These are phyloP conservation scores for Pipra filicauda DNA, from an alignment of 2,113 vertebrate species.

Conservation along the genomic window DNA sequence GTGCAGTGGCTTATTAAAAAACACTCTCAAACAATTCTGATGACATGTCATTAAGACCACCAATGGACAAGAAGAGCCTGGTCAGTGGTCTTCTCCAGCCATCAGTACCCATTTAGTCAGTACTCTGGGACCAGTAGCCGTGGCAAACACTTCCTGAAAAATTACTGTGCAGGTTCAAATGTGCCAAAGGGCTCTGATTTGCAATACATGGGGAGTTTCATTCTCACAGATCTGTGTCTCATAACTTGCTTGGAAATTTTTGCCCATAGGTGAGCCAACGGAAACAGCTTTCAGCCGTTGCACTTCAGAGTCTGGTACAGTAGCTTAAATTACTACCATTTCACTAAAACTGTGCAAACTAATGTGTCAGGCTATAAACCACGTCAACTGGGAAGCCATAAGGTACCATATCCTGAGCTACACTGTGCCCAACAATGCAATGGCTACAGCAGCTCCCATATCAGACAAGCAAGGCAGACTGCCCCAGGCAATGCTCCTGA, in stretches of 20 bases:
- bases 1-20: background rate
- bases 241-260: background rate
- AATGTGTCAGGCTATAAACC: background rate
- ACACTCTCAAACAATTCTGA: background rate
- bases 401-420: background rate
- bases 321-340: background rate
- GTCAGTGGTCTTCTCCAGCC: background rate
- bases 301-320: background rate
- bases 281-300: background rate
- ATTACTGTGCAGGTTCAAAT: background rate
- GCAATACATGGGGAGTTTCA: background rate
- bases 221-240: background rate
- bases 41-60: background rate
- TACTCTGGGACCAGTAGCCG: background rate
- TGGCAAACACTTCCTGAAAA: background rate
- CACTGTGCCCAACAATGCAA: background rate
- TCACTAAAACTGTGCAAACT: background rate
- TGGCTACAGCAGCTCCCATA: background rate
- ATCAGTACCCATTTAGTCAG: background rate
- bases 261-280: background rate
- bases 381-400: background rate
- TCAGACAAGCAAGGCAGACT: background rate
- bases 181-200: background rate
- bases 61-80: background rate
- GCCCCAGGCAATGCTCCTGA: background rate